Evolutionary conservation across 2,797 vertebrate genomes (phyloP), one percentile per base, ranked within the genome.

Genomic region (Liasis olivaceus): DNA sequence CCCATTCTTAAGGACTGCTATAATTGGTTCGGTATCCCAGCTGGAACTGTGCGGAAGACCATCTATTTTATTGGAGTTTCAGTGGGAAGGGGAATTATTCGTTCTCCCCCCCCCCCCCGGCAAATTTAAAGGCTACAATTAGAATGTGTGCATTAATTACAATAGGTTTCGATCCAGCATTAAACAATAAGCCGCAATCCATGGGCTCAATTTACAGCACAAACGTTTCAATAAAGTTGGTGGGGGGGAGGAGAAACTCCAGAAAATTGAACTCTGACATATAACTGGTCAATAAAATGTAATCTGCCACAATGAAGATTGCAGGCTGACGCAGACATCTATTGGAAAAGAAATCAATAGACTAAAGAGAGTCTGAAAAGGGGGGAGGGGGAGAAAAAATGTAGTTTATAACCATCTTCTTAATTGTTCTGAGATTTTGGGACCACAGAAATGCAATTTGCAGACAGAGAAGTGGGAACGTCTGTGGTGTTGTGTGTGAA

Each of bases 1-100:
- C 94, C 20, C 81, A 86, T 94, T 96, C 94, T 94, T 95, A 87
- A 96, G 54, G 20, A 86, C 2, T 0, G 91, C 17, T 93, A 51
- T 42, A 17, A 92, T 91, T 91, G 81, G 87, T 14, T 92, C 26
- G 24, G 11, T 92, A 93, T 93, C 69, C 58, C 85, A 42, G 64
- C 0, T 14, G 63, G 60, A 87, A 24, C 13, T 1, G 7, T 47
- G 92, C 64, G 91, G 56, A 56, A 22, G 12, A 31, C 90, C 0
- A 1, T 22, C 13, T n/a, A 22, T 88, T 92, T 66, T 24, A 90
- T 1, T 0, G 59, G 24, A 93, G 85, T 92, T 59, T 15, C 26
- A 87, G 28, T 90, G 92, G 81, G 54, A 42, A 8, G 91, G 92
- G 64, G 51, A 56, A 12, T 86, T 15, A 72, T 66, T 36, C 60